These are phyloP conservation scores for Coleophora deauratella DNA, from an alignment of 2,888 invertebrate genomes.

Conservation along the genomic window DNA sequence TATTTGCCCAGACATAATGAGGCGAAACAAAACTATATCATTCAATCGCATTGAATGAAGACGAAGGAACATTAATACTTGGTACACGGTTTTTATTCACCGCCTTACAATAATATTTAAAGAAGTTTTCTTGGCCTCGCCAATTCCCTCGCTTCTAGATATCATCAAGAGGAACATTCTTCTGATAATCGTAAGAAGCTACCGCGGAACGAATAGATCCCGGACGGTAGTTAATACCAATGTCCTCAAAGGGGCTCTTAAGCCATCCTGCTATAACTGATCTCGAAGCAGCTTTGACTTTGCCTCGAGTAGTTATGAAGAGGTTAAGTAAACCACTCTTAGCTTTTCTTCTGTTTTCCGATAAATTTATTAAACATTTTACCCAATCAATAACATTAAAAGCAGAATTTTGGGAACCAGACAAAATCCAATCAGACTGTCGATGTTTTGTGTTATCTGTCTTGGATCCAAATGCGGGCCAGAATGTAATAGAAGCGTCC, in stretches of 20 bases:
- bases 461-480: conserved; percentile 7
- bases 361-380: conserved; percentile 2
- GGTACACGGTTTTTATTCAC: too few species aligned
- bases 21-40: too few species aligned
- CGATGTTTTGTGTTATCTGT: conserved; percentile 2
- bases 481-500: conserved; percentile 1
- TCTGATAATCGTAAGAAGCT: conserved; percentile 4
- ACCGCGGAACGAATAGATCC: conserved; percentile 3
- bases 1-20: too few species aligned
- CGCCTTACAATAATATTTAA: not conserved
- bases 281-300: conserved; percentile 7
- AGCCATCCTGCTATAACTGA: conserved; percentile 1
- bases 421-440: conserved; percentile 6
- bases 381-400: conserved; percentile 2
- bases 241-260: not conserved
- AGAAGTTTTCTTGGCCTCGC: not conserved
- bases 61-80: too few species aligned
- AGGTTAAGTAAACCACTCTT: not conserved
- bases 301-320: conserved; percentile 6
- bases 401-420: not conserved
- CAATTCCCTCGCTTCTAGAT: not conserved
- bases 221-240: not conserved
- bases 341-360: conserved; percentile 4
- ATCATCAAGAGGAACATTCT: not conserved
- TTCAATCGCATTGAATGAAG: too few species aligned